A percentile compares a stretch with the other conserved stretches of the same genome.
phyloP scores from a whole-genome alignment of 2,113 vertebrate species.

The Arenaria interpres region DNA sequence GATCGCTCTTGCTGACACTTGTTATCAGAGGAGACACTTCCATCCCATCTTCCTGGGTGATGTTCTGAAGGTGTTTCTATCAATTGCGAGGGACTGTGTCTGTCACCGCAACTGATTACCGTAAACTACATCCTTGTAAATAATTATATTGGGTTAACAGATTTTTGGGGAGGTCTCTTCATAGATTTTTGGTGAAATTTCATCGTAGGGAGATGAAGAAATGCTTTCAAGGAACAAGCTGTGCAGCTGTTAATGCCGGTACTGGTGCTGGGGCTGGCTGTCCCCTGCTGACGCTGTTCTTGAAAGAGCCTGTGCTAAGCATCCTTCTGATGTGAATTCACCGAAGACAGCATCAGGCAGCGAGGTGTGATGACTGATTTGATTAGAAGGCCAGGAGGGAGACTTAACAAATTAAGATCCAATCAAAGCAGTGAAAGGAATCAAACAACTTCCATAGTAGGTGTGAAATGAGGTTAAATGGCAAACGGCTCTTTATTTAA shows the following conservation, averaged over 20 bases:
- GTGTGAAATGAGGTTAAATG: constrained; percentile 40
- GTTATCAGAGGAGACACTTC: not conserved
- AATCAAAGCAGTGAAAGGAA: not conserved
- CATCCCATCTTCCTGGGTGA: not conserved
- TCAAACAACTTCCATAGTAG: not conserved
- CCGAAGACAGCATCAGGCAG: not conserved
- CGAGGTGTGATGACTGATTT: not conserved
- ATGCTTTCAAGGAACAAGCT: not conserved
- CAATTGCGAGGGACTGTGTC: not conserved
- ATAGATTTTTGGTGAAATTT: not conserved
- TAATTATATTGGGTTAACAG: not conserved
- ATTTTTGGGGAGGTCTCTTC: not conserved
- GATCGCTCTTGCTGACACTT: not conserved
- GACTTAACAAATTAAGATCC: not conserved
- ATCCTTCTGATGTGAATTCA: not conserved
- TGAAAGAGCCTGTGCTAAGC: not conserved
- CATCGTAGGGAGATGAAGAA: not conserved
- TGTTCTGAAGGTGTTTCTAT: not conserved
- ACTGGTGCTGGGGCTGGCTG: not conserved
- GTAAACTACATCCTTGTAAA: not conserved
- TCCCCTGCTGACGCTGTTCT: not conserved
- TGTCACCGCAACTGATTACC: not conserved
- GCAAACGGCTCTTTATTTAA: not conserved
- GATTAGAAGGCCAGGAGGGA: constrained; percentile 4
- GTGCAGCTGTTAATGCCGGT: not conserved